phyloP scores from a whole-genome alignment of 2,113 vertebrate genomes.

The Seriola aureovittata region DNA sequence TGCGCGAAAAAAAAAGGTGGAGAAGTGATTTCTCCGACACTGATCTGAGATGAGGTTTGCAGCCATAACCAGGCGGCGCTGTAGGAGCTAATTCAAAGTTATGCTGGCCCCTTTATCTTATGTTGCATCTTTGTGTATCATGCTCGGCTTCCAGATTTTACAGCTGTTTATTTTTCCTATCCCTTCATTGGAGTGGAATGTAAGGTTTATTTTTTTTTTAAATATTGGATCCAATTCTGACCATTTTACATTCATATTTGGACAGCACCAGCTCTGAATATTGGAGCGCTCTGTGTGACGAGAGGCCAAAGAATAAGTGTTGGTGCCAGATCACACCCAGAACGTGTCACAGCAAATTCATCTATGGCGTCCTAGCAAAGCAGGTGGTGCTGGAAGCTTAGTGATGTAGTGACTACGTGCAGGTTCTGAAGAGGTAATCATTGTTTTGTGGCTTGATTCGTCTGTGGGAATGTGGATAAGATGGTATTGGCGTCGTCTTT shows the following conservation, averaged over 20 bases:
- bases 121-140: background rate
- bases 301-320: background rate
- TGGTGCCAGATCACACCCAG: background rate
- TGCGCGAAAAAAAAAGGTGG: conserved; percentile 31
- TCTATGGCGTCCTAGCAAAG: background rate
- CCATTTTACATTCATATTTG: background rate
- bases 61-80: conserved; percentile 18
- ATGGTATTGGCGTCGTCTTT: background rate
- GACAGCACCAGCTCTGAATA: background rate
- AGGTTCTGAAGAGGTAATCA: background rate
- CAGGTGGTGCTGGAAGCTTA: background rate
- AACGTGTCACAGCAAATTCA: background rate
- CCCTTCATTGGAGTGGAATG: background rate
- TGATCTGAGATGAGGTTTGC: conserved; percentile 51
- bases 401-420: background rate
- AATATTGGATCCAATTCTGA: conserved; percentile 8
- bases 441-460: background rate
- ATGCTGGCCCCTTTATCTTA: conserved; percentile 6
- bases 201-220: conserved; percentile 9
- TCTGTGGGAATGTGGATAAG: background rate
- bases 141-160: background rate
- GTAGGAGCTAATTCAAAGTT: conserved; percentile 50
- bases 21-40: conserved; percentile 55
- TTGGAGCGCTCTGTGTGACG: background rate
- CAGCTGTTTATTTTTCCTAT: conserved; percentile 16